Evolutionary conservation across 2,113 vertebrate species (phyloP).

Genomic region (Nannobrachium achirus): DNA sequence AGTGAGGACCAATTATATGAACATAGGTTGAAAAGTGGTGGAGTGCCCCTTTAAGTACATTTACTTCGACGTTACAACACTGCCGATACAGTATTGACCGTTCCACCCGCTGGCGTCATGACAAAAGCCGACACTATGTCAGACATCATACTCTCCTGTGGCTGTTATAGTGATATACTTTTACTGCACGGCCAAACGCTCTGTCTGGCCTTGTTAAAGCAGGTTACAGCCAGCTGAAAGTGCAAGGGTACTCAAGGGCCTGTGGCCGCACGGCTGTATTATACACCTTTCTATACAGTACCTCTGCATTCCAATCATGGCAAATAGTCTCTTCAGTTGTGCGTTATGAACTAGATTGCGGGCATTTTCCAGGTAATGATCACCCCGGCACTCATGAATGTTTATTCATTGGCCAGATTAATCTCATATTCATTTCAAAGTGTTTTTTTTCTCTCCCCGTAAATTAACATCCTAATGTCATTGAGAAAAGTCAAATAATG

Average conservation of each 20-base stretch:
- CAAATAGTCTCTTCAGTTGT: constrained; percentile 38
- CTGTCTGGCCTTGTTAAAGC: constrained; percentile 11
- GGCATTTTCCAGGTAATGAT: constrained; percentile 59
- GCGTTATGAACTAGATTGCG: constrained; percentile 58
- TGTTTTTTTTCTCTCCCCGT: too few species aligned
- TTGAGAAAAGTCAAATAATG: too few species aligned
- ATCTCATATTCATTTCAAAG: constrained; percentile 60
- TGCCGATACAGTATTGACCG: constrained; percentile 54
- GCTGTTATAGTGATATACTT: constrained; percentile 15
- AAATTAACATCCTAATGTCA: too few species aligned
- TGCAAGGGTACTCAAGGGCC: constrained; percentile 4
- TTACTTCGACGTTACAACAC: too few species aligned
- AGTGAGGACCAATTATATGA: too few species aligned
- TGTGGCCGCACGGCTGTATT: neutral
- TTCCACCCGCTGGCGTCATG: constrained; percentile 19
- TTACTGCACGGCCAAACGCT: neutral
- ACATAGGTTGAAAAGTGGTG: too few species aligned
- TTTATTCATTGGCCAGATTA: constrained; percentile 62
- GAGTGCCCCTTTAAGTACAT: too few species aligned
- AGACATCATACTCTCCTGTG: constrained; percentile 30
- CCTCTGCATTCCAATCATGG: constrained; percentile 12
- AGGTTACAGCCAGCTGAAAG: neutral
- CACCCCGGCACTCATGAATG: constrained; percentile 51
- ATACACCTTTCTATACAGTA: constrained; percentile 19
- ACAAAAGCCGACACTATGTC: constrained; percentile 30